Percentiles rank a stretch among this genome's conserved stretches.
Conservation (phyloP, 2,797 vertebrate genomes). For the Coilia nasus region DNA sequence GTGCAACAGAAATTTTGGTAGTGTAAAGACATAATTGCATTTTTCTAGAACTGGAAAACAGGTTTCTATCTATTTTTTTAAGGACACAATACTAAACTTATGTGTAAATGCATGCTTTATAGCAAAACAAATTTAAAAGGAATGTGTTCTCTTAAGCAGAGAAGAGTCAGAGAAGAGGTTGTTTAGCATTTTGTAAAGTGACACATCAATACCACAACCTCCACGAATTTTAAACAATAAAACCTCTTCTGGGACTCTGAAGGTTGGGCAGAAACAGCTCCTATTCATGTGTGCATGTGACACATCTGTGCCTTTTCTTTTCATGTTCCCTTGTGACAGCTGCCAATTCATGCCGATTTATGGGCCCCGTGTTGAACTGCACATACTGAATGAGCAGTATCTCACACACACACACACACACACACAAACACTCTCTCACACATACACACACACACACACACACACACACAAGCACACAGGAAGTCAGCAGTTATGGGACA, state of each 20-base stretch:
- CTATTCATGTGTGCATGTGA: conserved; percentile 4
- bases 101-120: too few relatives aligned
- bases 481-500: not conserved
- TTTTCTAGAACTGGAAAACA: not conserved
- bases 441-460: conserved; percentile 18
- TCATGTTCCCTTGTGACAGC: not conserved
- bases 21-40: too few relatives aligned
- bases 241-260: not conserved
- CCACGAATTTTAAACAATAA: not conserved
- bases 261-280: not conserved
- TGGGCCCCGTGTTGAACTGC: not conserved
- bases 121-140: not conserved
- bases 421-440: conserved; percentile 23
- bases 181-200: not conserved
- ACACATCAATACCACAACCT: not conserved
- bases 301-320: not conserved
- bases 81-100: too few relatives aligned
- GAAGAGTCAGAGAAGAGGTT: not conserved
- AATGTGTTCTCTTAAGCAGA: not conserved
- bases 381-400: not conserved
- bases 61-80: not conserved
- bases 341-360: not conserved
- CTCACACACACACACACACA: not conserved
- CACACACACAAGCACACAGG: conserved; percentile 21
- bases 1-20: too few relatives aligned